Conservation (phyloP, 1,140 invertebrate genomes). For the Neodiprion fabricii region DNA sequence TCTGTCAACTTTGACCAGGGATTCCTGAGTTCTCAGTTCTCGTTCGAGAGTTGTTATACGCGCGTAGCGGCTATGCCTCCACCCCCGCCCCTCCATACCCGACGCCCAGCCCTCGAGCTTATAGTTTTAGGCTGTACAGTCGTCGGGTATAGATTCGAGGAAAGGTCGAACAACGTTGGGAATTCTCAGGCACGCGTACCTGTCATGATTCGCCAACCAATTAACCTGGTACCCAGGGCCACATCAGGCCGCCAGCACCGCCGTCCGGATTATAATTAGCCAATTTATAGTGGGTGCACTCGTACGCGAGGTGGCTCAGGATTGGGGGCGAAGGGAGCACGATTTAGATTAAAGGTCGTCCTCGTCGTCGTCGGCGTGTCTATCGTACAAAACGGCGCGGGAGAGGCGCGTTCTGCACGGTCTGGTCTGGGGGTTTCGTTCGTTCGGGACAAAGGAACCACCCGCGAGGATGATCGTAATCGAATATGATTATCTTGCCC, state of each 20-base stretch:
- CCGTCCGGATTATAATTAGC: conserved; percentile 18
- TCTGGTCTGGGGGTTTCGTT: neutral
- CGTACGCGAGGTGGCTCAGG: neutral
- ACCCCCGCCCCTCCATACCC: too few relatives aligned
- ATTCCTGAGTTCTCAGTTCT: neutral
- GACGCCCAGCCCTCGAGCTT: too few relatives aligned
- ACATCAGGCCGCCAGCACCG: conserved; percentile 1
- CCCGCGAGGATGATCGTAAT: conserved; percentile 4
- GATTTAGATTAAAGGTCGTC: conserved; percentile 12
- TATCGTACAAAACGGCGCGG: neutral
- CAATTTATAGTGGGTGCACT: conserved; percentile 19
- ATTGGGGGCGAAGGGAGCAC: neutral
- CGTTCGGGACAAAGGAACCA: neutral
- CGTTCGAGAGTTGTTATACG: neutral
- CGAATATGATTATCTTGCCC: conserved; percentile 1
- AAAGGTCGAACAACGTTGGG: conserved; percentile 25
- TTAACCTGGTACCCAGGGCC: neutral
- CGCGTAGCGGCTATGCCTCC: too few relatives aligned
- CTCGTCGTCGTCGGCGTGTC: conserved; percentile 22
- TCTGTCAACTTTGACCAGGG: too few relatives aligned
- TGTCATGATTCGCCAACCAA: neutral
- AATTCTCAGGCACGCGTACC: conserved; percentile 7
- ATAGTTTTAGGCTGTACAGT: too few relatives aligned
- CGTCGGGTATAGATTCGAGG: too few relatives aligned
- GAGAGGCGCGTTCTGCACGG: neutral